These are phyloP conservation scores for Chaunax sp. DNA, from an alignment of 2,797 vertebrate genomes.

Conservation along the genomic window DNA sequence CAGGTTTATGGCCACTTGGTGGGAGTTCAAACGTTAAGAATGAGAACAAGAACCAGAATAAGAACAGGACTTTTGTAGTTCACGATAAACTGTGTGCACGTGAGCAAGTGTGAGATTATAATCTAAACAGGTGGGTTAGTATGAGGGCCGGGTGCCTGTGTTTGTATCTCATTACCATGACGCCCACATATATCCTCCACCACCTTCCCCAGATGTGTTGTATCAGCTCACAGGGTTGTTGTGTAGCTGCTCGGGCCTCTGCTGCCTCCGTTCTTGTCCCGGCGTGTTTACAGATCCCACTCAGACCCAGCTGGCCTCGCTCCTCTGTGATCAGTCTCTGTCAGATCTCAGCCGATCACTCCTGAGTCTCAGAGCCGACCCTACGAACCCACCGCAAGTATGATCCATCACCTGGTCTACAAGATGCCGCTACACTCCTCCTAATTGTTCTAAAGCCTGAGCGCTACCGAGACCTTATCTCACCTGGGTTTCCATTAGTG, in stretches of 20 bases:
- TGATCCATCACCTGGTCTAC: constrained; percentile 67
- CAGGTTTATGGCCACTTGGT: too few relatives aligned
- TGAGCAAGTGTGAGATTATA: constrained; percentile 15
- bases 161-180: constrained; percentile 65
- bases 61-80: not conserved
- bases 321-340: constrained; percentile 73
- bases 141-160: constrained; percentile 27
- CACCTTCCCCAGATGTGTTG: constrained; percentile 57
- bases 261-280: constrained; percentile 56
- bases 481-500: constrained; percentile 55
- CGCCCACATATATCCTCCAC: constrained; percentile 38
- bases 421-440: constrained; percentile 44
- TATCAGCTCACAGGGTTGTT: constrained; percentile 46
- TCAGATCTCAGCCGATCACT: constrained; percentile 70
- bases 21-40: too few relatives aligned
- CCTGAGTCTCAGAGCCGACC: constrained; percentile 41
- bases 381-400: constrained; percentile 29
- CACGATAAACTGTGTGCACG: not conserved
- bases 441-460: constrained; percentile 69
- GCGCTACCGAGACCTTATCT: constrained; percentile 40
- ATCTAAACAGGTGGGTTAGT: constrained; percentile 8
- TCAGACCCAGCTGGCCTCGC: constrained; percentile 74
- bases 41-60: too few relatives aligned
- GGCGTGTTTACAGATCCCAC: constrained; percentile 72
- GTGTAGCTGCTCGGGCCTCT: constrained; percentile 42